Evolutionary conservation across 2,888 invertebrate species (phyloP).

Genomic region (Chloromyia formosa): DNA sequence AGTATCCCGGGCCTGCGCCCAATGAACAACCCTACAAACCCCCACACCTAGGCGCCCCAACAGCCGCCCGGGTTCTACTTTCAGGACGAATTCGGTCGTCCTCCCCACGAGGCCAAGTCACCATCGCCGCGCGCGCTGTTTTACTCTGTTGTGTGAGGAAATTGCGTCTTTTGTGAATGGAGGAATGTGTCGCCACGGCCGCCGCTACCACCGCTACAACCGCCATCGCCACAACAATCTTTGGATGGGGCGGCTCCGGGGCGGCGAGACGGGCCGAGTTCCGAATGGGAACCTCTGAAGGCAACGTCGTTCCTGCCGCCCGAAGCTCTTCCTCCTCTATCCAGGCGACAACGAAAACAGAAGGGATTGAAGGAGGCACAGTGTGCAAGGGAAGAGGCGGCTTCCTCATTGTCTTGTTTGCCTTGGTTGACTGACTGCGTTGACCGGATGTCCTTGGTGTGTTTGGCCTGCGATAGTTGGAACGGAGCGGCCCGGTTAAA

Average conservation of each 20-base stretch:
- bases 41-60: not conserved
- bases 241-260: not conserved
- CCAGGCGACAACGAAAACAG: too few species aligned
- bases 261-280: not conserved
- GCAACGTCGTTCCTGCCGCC: not conserved
- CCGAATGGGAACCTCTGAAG: not conserved
- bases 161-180: conserved; percentile 41
- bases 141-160: conserved; percentile 21
- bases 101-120: conserved; percentile 23
- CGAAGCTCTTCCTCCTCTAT: too few species aligned
- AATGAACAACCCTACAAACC: not conserved
- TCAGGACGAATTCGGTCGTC: not conserved
- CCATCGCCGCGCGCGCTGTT: not conserved
- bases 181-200: not conserved
- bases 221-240: not conserved
- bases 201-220: not conserved
- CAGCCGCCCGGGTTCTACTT: not conserved
- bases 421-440: conserved; percentile 37
- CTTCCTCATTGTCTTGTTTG: conserved; percentile 17
- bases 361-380: not conserved
- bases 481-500: not conserved
- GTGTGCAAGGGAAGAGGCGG: not conserved
- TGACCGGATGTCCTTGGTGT: conserved; percentile 39
- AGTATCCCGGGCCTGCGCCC: conserved; percentile 30
- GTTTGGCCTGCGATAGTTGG: conserved; percentile 14